phyloP scores from a whole-genome alignment of 2,113 vertebrate genomes.

The Rhodinocichla rosea region DNA sequence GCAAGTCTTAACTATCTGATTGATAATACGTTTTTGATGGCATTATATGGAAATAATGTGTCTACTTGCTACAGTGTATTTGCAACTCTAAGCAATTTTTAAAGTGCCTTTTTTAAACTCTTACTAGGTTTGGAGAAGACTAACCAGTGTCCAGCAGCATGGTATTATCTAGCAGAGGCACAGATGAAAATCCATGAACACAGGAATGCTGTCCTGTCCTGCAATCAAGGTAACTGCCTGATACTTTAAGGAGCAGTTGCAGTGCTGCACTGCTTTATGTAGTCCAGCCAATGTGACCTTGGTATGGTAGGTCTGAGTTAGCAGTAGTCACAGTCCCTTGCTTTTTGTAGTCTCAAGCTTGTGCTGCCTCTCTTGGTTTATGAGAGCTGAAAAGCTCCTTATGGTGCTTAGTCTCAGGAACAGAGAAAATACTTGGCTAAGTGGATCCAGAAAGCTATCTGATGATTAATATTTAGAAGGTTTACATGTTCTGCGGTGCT shows the following conservation, averaged over 20 bases:
- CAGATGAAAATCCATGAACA: conserved; percentile 85
- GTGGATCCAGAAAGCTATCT: neutral
- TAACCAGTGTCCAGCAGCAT: conserved; percentile 72
- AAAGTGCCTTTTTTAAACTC: neutral
- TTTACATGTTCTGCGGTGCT: neutral
- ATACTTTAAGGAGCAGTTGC: neutral
- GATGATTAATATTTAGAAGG: neutral
- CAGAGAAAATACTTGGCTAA: neutral
- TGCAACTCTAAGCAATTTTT: neutral
- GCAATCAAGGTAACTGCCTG: conserved; percentile 78
- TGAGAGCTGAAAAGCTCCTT: neutral
- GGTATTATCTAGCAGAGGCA: conserved; percentile 82
- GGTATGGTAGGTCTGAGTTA: neutral
- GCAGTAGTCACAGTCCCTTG: neutral
- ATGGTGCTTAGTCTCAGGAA: neutral
- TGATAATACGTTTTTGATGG: neutral
- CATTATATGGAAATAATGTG: neutral
- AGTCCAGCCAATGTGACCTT: neutral
- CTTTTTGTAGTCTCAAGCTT: neutral
- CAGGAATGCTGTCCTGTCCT: conserved; percentile 76
- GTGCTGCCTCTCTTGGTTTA: neutral
- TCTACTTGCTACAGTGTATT: neutral
- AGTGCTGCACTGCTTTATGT: neutral
- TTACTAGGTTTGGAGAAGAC: conserved; percentile 80
- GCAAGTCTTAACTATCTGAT: neutral